phyloP scores from a whole-genome alignment of 2,797 vertebrate genomes.

The Rhinoraja longicauda region DNA sequence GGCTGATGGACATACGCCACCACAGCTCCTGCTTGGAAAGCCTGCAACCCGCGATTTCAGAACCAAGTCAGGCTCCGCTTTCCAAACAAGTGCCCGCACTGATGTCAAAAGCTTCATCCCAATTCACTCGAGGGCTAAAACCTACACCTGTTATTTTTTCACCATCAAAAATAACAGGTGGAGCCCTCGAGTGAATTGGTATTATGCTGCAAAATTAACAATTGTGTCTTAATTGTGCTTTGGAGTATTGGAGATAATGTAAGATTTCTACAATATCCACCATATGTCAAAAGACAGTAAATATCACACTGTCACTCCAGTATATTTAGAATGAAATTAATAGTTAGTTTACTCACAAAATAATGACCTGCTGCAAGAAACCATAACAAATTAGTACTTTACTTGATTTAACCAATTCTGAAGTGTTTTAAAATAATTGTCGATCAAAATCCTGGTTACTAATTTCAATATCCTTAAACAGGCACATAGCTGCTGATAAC shows the following conservation, averaged over 20 bases:
- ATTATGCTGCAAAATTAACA: not conserved
- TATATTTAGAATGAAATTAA: not conserved
- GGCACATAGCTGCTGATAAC: not conserved
- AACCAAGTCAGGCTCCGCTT: no score
- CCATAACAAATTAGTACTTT: not conserved
- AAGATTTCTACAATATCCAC: not conserved
- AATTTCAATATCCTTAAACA: not conserved
- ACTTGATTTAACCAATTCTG: not conserved
- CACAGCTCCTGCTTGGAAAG: no score
- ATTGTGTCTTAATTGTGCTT: not conserved
- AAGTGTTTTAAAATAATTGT: not conserved
- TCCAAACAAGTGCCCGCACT: no score
- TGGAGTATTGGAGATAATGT: not conserved
- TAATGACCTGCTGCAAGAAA: not conserved
- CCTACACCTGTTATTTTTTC: not conserved
- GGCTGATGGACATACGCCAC: no score
- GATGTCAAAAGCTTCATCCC: not conserved
- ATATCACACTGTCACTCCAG: not conserved
- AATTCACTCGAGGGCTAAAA: not conserved
- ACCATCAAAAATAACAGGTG: no score
- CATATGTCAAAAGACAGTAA: not conserved
- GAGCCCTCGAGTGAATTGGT: no score
- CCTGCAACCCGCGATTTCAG: no score
- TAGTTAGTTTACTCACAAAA: not conserved
- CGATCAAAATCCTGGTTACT: not conserved